Percentiles rank a stretch among this genome's conserved stretches.
These are phyloP conservation scores for Saturnia japonica DNA, from an alignment of 2,888 invertebrate genomes.

Conservation along the genomic window DNA sequence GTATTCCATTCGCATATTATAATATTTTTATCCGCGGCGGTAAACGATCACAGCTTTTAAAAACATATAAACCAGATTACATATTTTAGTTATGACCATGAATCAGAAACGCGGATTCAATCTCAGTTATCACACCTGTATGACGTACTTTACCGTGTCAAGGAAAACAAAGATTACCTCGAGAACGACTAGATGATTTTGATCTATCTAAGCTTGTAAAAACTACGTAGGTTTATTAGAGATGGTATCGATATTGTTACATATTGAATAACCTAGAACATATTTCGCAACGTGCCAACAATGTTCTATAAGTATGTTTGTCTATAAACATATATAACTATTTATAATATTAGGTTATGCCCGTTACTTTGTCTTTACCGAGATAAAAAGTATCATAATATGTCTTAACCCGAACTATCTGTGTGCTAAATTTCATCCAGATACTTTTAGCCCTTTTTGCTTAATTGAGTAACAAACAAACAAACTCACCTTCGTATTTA, in stretches of 20 bases:
- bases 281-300: conserved; percentile 1
- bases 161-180: conserved; percentile 13
- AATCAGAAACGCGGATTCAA: conserved; percentile 12
- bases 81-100: conserved; percentile 11
- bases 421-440: too few relatives aligned
- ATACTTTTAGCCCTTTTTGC: too few relatives aligned
- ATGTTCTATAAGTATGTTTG: background rate
- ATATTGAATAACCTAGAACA: conserved; percentile 6
- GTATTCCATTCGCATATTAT: conserved; percentile 2
- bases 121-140: conserved; percentile 10
- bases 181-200: conserved; percentile 12
- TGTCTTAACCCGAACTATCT: too few relatives aligned
- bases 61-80: background rate
- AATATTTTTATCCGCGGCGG: conserved; percentile 1
- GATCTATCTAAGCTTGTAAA: conserved; percentile 11
- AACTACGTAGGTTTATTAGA: conserved; percentile 9
- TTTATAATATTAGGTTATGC: too few relatives aligned
- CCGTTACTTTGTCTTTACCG: too few relatives aligned
- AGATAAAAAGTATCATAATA: too few relatives aligned
- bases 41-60: conserved; percentile 8
- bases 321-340: background rate
- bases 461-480: too few relatives aligned
- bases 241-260: conserved; percentile 9
- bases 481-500: too few relatives aligned
- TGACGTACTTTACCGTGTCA: conserved; percentile 11